Conservation (phyloP, 2,888 invertebrate species). For the Argyra leucocephala region DNA sequence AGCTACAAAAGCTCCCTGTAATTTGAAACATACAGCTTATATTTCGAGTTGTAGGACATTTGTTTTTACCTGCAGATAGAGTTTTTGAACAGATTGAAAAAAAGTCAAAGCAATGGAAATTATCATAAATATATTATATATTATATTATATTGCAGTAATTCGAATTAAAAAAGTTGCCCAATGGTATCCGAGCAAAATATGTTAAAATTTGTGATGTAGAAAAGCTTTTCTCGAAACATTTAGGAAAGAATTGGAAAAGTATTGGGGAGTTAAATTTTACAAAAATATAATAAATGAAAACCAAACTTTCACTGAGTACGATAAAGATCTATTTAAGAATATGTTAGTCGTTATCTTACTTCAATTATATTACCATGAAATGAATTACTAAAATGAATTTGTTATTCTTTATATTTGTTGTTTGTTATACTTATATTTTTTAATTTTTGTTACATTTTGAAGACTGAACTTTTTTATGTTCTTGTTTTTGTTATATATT, state of each 20-base stretch:
- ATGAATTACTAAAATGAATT: too few species aligned
- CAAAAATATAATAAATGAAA: too few species aligned
- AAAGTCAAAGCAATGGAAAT: constrained; percentile 24
- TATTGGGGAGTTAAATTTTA: not conserved
- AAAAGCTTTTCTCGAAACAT: not conserved
- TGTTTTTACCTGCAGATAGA: constrained; percentile 29
- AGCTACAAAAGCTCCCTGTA: constrained; percentile 20
- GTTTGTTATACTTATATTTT: too few species aligned
- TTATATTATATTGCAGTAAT: not conserved
- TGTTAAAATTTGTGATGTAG: not conserved
- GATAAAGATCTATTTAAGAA: too few species aligned
- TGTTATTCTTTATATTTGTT: too few species aligned
- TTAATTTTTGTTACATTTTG: too few species aligned
- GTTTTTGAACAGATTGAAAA: constrained; percentile 30
- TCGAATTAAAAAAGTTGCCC: not conserved
- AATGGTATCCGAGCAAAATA: not conserved
- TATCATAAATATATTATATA: constrained; percentile 20
- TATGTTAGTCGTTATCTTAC: too few species aligned
- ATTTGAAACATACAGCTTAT: constrained; percentile 26
- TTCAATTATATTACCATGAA: too few species aligned
- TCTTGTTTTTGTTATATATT: too few species aligned
- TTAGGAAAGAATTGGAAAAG: not conserved
- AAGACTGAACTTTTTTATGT: too few species aligned
- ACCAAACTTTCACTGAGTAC: too few species aligned
- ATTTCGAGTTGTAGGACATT: constrained; percentile 29